These are phyloP conservation scores for Podocnemis expansa DNA, from an alignment of 2,113 vertebrate genomes.

Conservation along the genomic window DNA sequence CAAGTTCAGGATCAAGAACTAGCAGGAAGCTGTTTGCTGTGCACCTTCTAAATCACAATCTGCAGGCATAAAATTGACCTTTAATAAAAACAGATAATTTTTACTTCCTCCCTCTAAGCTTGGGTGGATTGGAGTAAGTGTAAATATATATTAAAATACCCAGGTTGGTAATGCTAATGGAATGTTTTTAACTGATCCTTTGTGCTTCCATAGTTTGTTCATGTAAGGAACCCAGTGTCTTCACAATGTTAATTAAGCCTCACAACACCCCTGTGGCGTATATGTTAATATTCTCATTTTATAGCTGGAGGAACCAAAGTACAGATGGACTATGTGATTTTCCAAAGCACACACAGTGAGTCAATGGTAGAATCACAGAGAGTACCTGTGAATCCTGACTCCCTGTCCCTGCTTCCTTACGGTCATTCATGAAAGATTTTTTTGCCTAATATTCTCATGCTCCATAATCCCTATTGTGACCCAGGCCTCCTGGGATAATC, in stretches of 20 bases:
- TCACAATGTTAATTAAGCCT: slow-evolving; percentile 60
- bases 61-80: slow-evolving; percentile 21
- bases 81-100: slow-evolving; percentile 52
- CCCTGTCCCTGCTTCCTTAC: not conserved
- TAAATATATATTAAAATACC: slow-evolving; percentile 36
- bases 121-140: slow-evolving; percentile 33
- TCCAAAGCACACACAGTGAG: not conserved
- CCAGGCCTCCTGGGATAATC: too few species aligned
- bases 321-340: not conserved
- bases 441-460: not conserved
- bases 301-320: not conserved
- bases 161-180: slow-evolving; percentile 41
- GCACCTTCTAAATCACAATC: slow-evolving; percentile 52
- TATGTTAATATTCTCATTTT: slow-evolving; percentile 15
- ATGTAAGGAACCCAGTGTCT: slow-evolving; percentile 51
- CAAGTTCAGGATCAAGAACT: not conserved
- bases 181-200: slow-evolving; percentile 59
- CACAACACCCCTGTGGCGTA: slow-evolving; percentile 13
- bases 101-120: slow-evolving; percentile 36
- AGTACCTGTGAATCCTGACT: not conserved
- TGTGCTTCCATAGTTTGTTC: slow-evolving; percentile 54
- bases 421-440: not conserved
- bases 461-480: not conserved
- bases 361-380: not conserved
- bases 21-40: slow-evolving; percentile 24